Conservation (phyloP, 2,113 vertebrate species). For the Noturus placidus region DNA sequence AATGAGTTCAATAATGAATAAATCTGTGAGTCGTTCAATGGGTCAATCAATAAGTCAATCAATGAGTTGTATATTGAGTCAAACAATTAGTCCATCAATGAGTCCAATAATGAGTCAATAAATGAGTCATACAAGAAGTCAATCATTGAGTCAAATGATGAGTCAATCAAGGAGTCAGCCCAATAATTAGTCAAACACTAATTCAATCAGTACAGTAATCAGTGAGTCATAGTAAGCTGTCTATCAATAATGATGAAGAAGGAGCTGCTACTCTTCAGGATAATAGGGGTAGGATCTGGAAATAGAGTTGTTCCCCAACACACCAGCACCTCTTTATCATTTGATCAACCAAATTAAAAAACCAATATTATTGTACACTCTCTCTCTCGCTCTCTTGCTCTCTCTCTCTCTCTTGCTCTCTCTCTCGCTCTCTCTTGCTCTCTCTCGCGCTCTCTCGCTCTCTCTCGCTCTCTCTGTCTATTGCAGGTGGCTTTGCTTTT, state of each 20-base stretch:
- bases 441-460: slow-evolving; percentile 11
- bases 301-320: not conserved
- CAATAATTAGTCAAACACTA: not conserved
- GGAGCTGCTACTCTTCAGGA: not conserved
- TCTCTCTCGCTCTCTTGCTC: not conserved
- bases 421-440: not conserved
- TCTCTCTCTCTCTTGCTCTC: slow-evolving; percentile 16
- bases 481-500: slow-evolving; percentile 35
- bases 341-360: not conserved
- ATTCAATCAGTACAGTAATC: not conserved
- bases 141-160: not conserved
- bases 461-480: slow-evolving; percentile 19
- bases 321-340: not conserved
- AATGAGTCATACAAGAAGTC: not conserved
- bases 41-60: not conserved
- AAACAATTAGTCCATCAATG: not conserved
- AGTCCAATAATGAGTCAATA: not conserved
- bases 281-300: not conserved
- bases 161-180: not conserved
- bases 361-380: not conserved
- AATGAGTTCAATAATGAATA: not conserved
- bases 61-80: not conserved
- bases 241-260: not conserved
- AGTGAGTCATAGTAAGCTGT: not conserved
- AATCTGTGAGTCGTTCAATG: not conserved